Conservation (phyloP, 2,797 vertebrate genomes). For the Australoheros facetus region DNA sequence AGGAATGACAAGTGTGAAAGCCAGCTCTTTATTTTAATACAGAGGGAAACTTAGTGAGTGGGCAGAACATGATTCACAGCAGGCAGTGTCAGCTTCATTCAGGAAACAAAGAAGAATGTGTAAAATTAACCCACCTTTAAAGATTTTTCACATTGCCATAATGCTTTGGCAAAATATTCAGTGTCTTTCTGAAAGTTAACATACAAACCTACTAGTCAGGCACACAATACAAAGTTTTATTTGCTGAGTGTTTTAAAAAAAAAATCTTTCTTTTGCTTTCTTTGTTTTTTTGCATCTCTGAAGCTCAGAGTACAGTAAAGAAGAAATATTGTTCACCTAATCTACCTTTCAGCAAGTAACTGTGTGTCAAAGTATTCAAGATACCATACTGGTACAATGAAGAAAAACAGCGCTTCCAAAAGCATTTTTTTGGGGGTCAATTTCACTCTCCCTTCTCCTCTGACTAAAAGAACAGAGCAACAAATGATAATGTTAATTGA, state of each 20-base stretch:
- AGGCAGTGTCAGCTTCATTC: constrained; percentile 19
- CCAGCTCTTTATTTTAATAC: constrained; percentile 43
- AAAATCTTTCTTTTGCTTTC: neutral
- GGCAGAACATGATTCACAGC: constrained; percentile 47
- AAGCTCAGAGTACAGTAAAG: neutral
- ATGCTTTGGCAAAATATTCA: neutral
- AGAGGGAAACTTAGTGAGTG: constrained; percentile 55
- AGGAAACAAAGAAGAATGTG: constrained; percentile 23
- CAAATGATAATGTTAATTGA: constrained; percentile 26
- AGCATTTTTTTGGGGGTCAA: neutral
- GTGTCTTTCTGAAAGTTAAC: neutral
- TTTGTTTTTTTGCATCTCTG: neutral
- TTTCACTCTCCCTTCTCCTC: constrained; percentile 28
- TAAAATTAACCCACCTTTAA: constrained; percentile 10
- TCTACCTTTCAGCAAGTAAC: neutral
- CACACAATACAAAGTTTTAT: neutral
- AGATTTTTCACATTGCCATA: neutral
- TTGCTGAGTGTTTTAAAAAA: neutral
- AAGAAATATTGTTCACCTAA: neutral
- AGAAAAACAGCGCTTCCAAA: constrained; percentile 1
- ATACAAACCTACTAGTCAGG: neutral
- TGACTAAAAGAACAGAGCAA: constrained; percentile 24
- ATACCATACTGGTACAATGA: neutral
- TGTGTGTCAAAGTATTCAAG: too few species aligned
- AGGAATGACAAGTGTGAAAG: constrained; percentile 69